Evolutionary conservation across 1,140 invertebrate species (phyloP).

Genomic region (Laupala kohalensis): DNA sequence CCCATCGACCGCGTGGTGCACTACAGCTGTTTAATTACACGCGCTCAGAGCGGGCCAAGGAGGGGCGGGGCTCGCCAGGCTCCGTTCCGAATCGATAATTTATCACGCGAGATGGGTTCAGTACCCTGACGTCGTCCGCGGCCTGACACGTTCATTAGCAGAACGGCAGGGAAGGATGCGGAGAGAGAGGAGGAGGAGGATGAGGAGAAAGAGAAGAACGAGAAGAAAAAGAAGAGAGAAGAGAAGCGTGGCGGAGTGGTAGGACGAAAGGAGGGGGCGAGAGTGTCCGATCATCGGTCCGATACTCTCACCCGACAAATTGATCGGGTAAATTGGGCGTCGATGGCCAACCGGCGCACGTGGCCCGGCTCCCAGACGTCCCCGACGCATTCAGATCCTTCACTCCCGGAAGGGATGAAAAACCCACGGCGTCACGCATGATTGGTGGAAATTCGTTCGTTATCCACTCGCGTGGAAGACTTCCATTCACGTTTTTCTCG

Average conservation of each 20-base stretch:
- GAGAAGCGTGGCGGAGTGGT: too few species aligned
- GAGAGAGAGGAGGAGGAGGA: not conserved
- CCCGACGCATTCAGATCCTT: not conserved
- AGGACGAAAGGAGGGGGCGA: not conserved
- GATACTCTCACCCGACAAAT: not conserved
- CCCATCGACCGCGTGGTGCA: not conserved
- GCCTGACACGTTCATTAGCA: not conserved
- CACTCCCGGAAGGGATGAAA: not conserved
- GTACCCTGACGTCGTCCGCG: not conserved
- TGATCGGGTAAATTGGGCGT: not conserved
- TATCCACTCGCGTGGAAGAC: too few species aligned
- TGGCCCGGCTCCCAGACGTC: not conserved
- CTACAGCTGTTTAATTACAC: not conserved
- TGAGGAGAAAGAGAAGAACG: too few species aligned
- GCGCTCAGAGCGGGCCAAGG: not conserved
- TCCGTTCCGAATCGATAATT: not conserved
- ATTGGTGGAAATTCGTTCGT: too few species aligned
- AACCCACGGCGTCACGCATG: too few species aligned
- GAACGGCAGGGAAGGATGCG: not conserved
- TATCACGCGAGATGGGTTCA: not conserved
- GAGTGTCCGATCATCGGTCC: not conserved
- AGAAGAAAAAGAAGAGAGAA: too few species aligned
- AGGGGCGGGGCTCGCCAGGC: too few species aligned
- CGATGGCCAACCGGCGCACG: not conserved
- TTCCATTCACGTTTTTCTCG: too few species aligned